Evolutionary conservation across 64 coral and sea anemone species (phyloP), one percentile per base, ranked within the genome.

Genomic region (Stylophora pistillata): DNA sequence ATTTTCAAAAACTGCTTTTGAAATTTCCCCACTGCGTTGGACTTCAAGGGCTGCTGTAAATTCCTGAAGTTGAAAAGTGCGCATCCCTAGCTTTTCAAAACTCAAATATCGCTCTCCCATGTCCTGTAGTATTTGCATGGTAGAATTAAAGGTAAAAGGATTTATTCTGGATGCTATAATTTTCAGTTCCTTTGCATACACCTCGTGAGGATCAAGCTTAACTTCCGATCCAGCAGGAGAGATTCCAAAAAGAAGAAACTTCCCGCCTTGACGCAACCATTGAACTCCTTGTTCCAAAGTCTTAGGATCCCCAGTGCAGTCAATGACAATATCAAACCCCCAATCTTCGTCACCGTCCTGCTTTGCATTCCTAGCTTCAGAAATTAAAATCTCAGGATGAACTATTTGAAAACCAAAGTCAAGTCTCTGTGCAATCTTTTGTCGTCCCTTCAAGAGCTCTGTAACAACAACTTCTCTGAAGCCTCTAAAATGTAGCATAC

Each of bases 331-430:
- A 74, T 97, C 95, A 93, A 97, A 97, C 11, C 95, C 95, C 95
- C 95, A 97, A 12, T 94, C 95, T 26, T 88, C 82, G 33, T 98
- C 95, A 16, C 87, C 77, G 18, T 94, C 92, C 79, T 85, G 87
- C 20, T 85, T 63, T 16, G 95, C 95, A 94, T 98, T 98, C 56
- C 92, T 77, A 52, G 92, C 92, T 70, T 98, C 95, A 20, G 95
- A 94, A 78, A 98, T 83, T 14, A 98, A 73, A 18, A 98, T 86
- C 55, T 98, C 95, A 28, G 95, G 95, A 56, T 85, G 77, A 10
- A 91, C 92, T 76, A 98, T 72, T 86, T 98, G 95, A 47, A 88
- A 98, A 41, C 95, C 95, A 89, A 98, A 98, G 16, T 98, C 62
- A 6, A 94, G 87, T 29, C 71, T 91, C 60, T 98, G 95, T 62